Evolutionary conservation across 1,140 invertebrate species (phyloP), one percentile per base, ranked within the genome.

Genomic region (Drosophila busckii): DNA sequence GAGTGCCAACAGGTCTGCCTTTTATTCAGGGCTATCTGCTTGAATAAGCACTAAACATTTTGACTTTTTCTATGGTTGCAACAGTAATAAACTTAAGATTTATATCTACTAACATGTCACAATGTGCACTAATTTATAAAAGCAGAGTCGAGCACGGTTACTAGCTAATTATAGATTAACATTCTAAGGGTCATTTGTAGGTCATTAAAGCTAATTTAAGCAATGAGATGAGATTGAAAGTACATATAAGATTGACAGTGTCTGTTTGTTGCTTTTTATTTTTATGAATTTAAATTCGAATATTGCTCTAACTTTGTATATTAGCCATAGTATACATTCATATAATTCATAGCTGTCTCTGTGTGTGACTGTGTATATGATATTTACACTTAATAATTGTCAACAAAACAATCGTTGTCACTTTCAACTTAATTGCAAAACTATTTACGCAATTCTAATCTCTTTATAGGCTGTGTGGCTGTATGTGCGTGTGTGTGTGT

Each of bases 1-100:
- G 89, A 78, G 97, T 99, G 1, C 90, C 92, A 2, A 97, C 95
- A 19, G 97, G 98, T 1, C 89, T 99, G 60, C 98, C 98, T 5
- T 96, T 97, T 84, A 98, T 99, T 44, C 88, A 89, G 55, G 98
- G 95, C 2, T 95, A 94, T 87, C 68, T 56, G 38, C 45, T 76
- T 54, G 75, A 80, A 9, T 80, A 82, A 50, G 25, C 28, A 23
- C 9, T n/a, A n/a, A n/a, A n/a, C n/a, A n/a, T n/a, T n/a, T n/a
- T n/a, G n/a, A n/a, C n/a, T n/a, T n/a, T n/a, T n/a, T n/a, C n/a
- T n/a, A n/a, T n/a, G n/a, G n/a, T n/a, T n/a, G n/a, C n/a, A n/a
- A n/a, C n/a, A n/a, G n/a, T n/a, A n/a, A n/a, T n/a, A n/a, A n/a
- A n/a, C n/a, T n/a, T n/a, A n/a, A n/a, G n/a, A n/a, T n/a, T n/a